These are phyloP conservation scores for Sylvietta virens DNA, from an alignment of 2,113 vertebrate genomes.

Conservation along the genomic window DNA sequence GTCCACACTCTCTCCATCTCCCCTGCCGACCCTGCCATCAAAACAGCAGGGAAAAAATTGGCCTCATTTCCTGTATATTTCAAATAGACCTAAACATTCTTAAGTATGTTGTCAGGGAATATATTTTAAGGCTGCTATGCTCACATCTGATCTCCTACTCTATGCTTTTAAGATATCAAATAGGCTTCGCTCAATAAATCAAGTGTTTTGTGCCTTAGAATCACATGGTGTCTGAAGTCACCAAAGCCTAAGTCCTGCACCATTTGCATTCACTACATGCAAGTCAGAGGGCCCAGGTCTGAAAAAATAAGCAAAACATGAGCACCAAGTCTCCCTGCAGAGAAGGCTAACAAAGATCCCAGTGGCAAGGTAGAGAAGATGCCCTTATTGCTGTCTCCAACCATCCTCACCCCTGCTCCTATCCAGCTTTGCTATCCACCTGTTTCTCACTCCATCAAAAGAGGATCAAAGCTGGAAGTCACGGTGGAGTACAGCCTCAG, in stretches of 20 bases:
- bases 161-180: slow-evolving; percentile 46
- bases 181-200: slow-evolving; percentile 31
- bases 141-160: slow-evolving; percentile 25
- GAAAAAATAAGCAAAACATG: background rate
- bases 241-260: background rate
- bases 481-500: fast-evolving
- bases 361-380: background rate
- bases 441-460: fast-evolving
- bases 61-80: slow-evolving; percentile 47
- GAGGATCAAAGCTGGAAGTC: background rate
- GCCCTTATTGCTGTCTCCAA: background rate
- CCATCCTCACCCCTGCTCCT: background rate
- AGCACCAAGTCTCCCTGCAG: background rate
- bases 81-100: background rate
- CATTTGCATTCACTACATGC: background rate
- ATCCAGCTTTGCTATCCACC: background rate
- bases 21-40: background rate
- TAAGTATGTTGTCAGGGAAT: slow-evolving; percentile 7
- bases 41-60: slow-evolving; percentile 25
- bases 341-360: background rate
- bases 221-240: background rate
- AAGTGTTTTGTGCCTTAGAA: background rate
- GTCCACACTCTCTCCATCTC: background rate
- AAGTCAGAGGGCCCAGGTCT: background rate
- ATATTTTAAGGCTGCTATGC: slow-evolving; percentile 28